Conservation (phyloP, 1,140 invertebrate species). For the Ips typographus region DNA sequence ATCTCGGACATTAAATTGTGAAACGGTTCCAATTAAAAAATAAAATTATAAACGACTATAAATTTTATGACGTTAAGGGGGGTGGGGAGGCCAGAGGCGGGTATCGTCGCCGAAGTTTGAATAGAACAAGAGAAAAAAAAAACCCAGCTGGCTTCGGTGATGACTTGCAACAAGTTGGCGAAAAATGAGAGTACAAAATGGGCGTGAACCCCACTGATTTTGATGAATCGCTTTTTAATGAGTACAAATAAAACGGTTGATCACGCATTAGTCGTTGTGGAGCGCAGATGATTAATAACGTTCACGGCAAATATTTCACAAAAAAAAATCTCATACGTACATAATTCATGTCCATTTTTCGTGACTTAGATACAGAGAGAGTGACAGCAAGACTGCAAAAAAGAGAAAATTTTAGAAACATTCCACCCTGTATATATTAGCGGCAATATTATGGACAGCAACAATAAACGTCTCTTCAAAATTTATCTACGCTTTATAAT, state of each 20-base stretch:
- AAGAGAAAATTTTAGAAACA: not conserved
- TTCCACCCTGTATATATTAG: not conserved
- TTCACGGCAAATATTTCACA: not conserved
- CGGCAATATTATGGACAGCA: not conserved
- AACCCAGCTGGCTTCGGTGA: not conserved
- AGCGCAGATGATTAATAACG: conserved; percentile 6
- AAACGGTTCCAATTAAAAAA: not conserved
- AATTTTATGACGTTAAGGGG: not conserved
- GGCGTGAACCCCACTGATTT: not conserved
- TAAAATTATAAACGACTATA: conserved; percentile 1
- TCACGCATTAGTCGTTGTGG: conserved; percentile 10
- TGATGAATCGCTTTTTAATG: conserved; percentile 13
- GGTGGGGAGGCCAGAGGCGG: too few species aligned
- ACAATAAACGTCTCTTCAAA: conserved; percentile 25
- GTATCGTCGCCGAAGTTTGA: too few species aligned
- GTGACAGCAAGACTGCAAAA: conserved; percentile 1
- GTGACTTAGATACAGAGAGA: not conserved
- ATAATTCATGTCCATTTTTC: conserved; percentile 17
- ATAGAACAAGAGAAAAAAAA: not conserved
- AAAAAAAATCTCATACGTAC: conserved; percentile 12
- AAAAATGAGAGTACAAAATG: conserved; percentile 4
- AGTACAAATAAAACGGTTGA: conserved; percentile 9
- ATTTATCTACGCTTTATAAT: conserved; percentile 23
- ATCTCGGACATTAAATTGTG: conserved; percentile 2
- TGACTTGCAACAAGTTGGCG: conserved; percentile 2